Evolutionary conservation across 2,888 invertebrate species (phyloP).

Genomic region (Drosophila pseudotalamancana): DNA sequence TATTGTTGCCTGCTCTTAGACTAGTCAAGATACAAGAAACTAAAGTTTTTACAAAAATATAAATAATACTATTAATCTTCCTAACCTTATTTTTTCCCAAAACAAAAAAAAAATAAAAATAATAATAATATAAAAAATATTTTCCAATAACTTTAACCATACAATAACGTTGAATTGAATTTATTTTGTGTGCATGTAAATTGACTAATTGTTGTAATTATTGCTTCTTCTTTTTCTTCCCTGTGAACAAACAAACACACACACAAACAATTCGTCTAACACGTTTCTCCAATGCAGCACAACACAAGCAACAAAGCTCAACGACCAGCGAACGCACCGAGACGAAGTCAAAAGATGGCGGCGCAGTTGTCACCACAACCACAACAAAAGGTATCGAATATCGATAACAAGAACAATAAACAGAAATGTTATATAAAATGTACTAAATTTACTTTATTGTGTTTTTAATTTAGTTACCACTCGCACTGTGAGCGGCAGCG

Average conservation of each 20-base stretch:
- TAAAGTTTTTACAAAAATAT: constrained; percentile 10
- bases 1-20: constrained; percentile 58
- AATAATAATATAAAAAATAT: too few relatives aligned
- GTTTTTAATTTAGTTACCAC: constrained; percentile 80
- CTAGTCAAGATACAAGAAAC: constrained; percentile 49
- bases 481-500: constrained; percentile 86
- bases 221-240: constrained; percentile 59
- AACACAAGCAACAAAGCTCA: constrained; percentile 73
- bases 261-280: constrained; percentile 55
- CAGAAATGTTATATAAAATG: background rate
- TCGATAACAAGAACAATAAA: background rate
- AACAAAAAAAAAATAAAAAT: background rate
- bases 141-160: constrained; percentile 37
- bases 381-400: constrained; percentile 86
- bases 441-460: background rate
- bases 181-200: constrained; percentile 55
- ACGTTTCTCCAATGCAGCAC: constrained; percentile 67
- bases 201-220: constrained; percentile 68
- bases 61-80: constrained; percentile 15
- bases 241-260: constrained; percentile 19
- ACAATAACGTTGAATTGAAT: constrained; percentile 14
- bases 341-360: constrained; percentile 86
- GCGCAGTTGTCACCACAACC: constrained; percentile 86
- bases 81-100: constrained; percentile 23
- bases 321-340: constrained; percentile 84